Base-by-base conservation (phyloP, 2,797 vertebrate species). In the Trachops cirrhosus region DNA sequence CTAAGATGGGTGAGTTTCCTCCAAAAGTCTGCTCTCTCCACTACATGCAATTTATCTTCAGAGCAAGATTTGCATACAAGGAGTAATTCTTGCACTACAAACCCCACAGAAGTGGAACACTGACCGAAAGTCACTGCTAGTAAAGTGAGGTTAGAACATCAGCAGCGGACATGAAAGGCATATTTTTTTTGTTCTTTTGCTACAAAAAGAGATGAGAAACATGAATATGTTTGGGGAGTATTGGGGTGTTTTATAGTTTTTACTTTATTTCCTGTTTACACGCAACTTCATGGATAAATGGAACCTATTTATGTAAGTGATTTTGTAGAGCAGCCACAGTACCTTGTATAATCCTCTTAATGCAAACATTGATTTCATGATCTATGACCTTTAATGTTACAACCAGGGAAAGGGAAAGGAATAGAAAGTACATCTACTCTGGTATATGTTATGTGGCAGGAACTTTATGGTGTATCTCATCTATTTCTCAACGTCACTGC, bases 261-360 rank as follows among this genome's bases (percentile, higher is more conserved):
- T 78, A 62, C 26, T 87, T 95, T 64, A 74, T 54, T 91, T 95
- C 74, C n/a, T 96, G 22, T 71, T 91, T 86, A 50, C 1, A 78
- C 4, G 85, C 8, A 88, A 50, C 57, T 77, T 94, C 48, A 68
- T 89, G 68, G 91, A 44, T 54, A 77, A 73, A 84, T 70, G 34
- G 29, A 86, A 70, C 70, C 24, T 83, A 70, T 84, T 86, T 75
- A 70, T 54, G 12, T 70, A 75, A 84, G 34, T 48, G 62, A 94
- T 79, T 92, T 64, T 89, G 83, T 54, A 68, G 46, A 82, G 67
- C 29, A 3, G 8, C 41, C 16, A 2, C 7, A 70, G 52, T 79
- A 6, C 6, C 46, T 83, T 24, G 34, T 84, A 59, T 80, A 91
- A 93, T 86, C 24, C 16, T 86, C 34, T 80, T 75, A 70, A 75